Base-by-base conservation (phyloP, 2,797 vertebrate species). In the Sebastes steindachneri region DNA sequence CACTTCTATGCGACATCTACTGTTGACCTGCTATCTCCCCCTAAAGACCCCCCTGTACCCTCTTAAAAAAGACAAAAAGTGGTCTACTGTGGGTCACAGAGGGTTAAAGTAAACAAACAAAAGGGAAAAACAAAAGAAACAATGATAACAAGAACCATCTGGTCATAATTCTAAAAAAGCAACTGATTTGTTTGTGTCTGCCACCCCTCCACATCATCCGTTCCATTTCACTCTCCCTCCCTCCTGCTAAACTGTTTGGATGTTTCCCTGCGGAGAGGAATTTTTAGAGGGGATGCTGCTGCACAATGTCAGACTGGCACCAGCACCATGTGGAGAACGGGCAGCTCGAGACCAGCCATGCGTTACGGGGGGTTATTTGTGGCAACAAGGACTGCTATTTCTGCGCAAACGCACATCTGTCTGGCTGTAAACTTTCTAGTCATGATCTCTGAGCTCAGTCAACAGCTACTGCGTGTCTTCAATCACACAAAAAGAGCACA, bases 321-420 rank as follows among this genome's bases (percentile, higher is more conserved):
- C 1, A 1, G 15, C 37, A 2, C 63, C 28, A 21, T 70, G 60
- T 29, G 29, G 28, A 57, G 60, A 80, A 6, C 4, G 26, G 21
- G 65, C n/a, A 1, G 26, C 35, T 81, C 41, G 4, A 19, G 65
- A 53, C 28, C 37, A 69, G 66, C 29, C 59, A 45, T 71, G 79
- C 26, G 23, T 79, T 84, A 65, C 23, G 31, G 15, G 62, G 64
- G 29, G 53, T 59, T 85, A 74, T 84, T 75, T 79, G 63, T 64
- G 45, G 70, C 41, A 73, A 74, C 73, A 72, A 51, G 31, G 28
- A 17, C 12, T 29, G 11, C 65, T n/a, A 33, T 86, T 82, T 69
- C 48, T 26, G 28, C n/a, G 14, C 21, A 53, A 48, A 75, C 57
- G 54, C 48, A 58, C 23, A 31, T 23, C 35, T 53, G 41, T 29